Percentiles rank a stretch among this genome's conserved stretches.
Evolutionary conservation across 1,140 invertebrate species (phyloP).

Genomic region (Aporrectodea caliginosa): DNA sequence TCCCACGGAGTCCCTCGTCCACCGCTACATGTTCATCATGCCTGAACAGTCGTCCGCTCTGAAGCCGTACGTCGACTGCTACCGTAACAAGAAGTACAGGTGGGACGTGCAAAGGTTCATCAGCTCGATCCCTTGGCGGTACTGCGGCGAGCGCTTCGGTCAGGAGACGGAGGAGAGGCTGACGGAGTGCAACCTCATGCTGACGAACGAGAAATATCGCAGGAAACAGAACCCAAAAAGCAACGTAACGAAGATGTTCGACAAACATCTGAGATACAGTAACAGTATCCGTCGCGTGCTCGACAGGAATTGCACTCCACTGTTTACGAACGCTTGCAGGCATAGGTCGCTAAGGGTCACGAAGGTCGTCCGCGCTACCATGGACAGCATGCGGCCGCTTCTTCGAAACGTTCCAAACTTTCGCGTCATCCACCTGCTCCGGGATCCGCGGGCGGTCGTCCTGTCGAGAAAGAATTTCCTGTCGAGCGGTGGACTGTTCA

Average conservation of each 20-base stretch:
- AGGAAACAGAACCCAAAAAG: too few relatives aligned
- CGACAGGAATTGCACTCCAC: too few relatives aligned
- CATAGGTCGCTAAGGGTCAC: slow-evolving; percentile 7
- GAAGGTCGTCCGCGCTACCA: slow-evolving; percentile 11
- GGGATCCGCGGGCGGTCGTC: slow-evolving; percentile 24
- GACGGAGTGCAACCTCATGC: background rate
- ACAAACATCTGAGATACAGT: too few relatives aligned
- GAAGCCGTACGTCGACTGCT: background rate
- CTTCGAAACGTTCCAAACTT: slow-evolving; percentile 20
- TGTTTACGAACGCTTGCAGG: too few relatives aligned
- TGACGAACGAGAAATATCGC: background rate
- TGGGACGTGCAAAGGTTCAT: too few relatives aligned
- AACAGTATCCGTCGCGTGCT: too few relatives aligned
- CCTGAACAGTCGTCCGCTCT: background rate
- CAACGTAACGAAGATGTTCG: too few relatives aligned
- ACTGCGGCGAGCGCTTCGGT: background rate
- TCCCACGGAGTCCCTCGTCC: background rate
- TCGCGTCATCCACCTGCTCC: slow-evolving; percentile 18
- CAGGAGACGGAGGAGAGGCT: background rate
- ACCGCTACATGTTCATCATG: background rate
- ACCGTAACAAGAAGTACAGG: too few relatives aligned
- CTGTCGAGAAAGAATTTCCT: background rate
- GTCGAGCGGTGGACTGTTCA: too few relatives aligned
- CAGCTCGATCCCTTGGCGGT: background rate
- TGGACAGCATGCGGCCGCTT: slow-evolving; percentile 5